Evolutionary conservation across 2,888 invertebrate species (phyloP).

Genomic region (Coelogynopora nodosa): DNA sequence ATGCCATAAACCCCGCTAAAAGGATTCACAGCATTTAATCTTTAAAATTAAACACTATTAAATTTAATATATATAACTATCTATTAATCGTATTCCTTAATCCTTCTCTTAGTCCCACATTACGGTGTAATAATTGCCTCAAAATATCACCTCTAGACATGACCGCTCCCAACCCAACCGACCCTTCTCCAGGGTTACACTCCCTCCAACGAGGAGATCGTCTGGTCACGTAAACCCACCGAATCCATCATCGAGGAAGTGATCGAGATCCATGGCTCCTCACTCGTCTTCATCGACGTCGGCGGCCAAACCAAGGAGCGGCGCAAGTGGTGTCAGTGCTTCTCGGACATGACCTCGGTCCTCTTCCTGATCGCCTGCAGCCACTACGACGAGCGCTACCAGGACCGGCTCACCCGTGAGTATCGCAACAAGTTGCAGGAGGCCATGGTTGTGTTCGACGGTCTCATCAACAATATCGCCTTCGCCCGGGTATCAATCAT

Average conservation of each 20-base stretch:
- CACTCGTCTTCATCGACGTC: constrained; percentile 41
- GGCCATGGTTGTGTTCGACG: constrained; percentile 40
- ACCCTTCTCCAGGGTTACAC: constrained; percentile 36
- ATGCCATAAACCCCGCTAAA: too few relatives aligned
- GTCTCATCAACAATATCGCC: constrained; percentile 34
- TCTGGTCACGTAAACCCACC: constrained; percentile 44
- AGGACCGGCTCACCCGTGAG: constrained; percentile 33
- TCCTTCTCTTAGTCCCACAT: too few relatives aligned
- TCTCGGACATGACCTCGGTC: constrained; percentile 42
- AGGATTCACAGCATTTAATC: too few relatives aligned
- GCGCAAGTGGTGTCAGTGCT: constrained; percentile 43
- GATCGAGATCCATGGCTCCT: constrained; percentile 25
- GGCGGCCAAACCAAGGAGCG: constrained; percentile 44
- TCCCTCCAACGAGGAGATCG: constrained; percentile 43
- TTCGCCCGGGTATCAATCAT: constrained; percentile 40
- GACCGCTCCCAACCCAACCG: too few relatives aligned
- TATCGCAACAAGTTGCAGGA: constrained; percentile 41
- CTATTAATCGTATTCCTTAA: too few relatives aligned
- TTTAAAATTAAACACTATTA: too few relatives aligned
- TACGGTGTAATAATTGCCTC: too few relatives aligned
- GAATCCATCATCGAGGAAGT: constrained; percentile 40
- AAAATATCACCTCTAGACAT: too few relatives aligned
- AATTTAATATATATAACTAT: too few relatives aligned
- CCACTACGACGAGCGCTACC: constrained; percentile 42
- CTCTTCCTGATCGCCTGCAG: constrained; percentile 43